Evolutionary conservation across 2,888 invertebrate species (phyloP).

Genomic region (Gerosis bhagava): DNA sequence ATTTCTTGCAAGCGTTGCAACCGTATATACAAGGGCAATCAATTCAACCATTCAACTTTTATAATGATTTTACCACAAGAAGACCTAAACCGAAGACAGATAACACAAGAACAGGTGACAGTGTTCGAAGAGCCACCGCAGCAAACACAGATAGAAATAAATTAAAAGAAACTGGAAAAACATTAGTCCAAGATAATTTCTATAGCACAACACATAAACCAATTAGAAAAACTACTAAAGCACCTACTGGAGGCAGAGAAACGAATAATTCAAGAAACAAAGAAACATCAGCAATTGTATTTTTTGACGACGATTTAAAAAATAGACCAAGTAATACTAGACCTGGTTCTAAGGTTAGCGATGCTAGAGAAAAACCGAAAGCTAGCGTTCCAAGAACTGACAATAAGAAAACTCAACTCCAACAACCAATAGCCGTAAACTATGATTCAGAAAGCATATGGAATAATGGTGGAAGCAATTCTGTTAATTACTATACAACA

Average conservation of each 20-base stretch:
- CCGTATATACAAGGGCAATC: conserved; percentile 43
- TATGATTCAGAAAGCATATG: neutral
- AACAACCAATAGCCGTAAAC: neutral
- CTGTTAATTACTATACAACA: conserved; percentile 23
- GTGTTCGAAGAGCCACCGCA: conserved; percentile 26
- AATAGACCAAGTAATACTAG: conserved; percentile 12
- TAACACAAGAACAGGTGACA: conserved; percentile 28
- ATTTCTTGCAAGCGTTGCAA: conserved; percentile 55
- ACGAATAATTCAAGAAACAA: neutral
- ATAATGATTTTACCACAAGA: conserved; percentile 32
- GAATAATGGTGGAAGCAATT: conserved; percentile 23
- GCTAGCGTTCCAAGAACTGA: neutral
- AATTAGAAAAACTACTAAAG: conserved; percentile 35
- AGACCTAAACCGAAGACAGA: conserved; percentile 26
- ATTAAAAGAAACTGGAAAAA: too few relatives aligned
- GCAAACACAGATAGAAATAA: too few relatives aligned
- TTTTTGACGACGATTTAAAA: conserved; percentile 2
- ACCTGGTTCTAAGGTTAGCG: conserved; percentile 6
- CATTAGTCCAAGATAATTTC: neutral
- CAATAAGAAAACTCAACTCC: conserved; percentile 1
- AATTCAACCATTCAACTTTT: conserved; percentile 4
- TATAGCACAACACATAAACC: conserved; percentile 38
- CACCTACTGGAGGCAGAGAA: neutral
- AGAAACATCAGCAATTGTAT: neutral
- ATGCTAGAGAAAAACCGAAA: conserved; percentile 4